Evolutionary conservation across 2,797 vertebrate species (phyloP).

Genomic region (Lemur catta): DNA sequence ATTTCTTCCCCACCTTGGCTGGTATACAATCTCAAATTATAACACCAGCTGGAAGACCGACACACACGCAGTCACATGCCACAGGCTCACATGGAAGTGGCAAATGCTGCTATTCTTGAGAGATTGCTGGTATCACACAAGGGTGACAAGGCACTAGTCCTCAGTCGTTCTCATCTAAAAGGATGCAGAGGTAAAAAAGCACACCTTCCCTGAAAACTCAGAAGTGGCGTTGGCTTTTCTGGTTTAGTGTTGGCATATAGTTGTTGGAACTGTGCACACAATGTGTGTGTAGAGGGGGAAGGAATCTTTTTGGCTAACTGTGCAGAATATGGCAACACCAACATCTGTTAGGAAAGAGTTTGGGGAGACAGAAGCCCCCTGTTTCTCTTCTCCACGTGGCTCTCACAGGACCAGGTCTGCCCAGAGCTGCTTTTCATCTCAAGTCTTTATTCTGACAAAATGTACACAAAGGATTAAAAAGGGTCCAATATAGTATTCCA

Average conservation of each 20-base stretch:
- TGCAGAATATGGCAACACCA: not conserved
- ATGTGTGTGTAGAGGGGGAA: not conserved
- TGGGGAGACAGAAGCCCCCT: not conserved
- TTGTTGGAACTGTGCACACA: not conserved
- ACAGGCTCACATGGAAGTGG: conserved; percentile 37
- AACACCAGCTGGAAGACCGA: conserved; percentile 56
- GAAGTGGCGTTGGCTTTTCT: not conserved
- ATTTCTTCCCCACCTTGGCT: conserved; percentile 40
- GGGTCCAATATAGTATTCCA: not conserved
- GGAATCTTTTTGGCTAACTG: not conserved
- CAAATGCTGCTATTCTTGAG: not conserved
- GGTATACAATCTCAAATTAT: conserved; percentile 34
- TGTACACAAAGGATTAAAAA: not conserved
- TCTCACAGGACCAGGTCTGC: not conserved
- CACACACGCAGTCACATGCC: not conserved
- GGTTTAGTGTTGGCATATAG: not conserved
- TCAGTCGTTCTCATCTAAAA: not conserved
- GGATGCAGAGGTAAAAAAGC: not conserved
- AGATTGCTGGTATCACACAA: not conserved
- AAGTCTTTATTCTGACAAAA: not conserved
- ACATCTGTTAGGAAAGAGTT: not conserved
- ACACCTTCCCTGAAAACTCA: not conserved
- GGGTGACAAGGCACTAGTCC: not conserved
- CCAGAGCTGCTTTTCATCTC: not conserved
- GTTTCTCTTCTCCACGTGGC: not conserved